Evolutionary conservation across 2,113 vertebrate species (phyloP).

Genomic region (Mus spicilegus): DNA sequence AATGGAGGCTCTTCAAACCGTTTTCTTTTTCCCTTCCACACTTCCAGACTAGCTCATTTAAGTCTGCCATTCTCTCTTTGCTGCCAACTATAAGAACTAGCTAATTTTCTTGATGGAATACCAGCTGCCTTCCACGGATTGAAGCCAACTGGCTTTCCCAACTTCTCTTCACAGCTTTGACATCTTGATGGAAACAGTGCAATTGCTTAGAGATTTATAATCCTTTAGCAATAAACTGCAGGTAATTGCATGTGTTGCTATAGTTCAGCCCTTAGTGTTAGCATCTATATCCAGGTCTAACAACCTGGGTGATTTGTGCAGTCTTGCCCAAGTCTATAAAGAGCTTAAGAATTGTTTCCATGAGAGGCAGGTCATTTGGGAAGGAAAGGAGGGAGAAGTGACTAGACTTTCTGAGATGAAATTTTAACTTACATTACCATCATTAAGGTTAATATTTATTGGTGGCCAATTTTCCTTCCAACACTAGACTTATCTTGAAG

Average conservation of each 20-base stretch:
- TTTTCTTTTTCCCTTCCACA: neutral
- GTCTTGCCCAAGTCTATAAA: neutral
- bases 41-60: neutral
- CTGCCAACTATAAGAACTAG: neutral
- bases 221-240: slow-evolving; percentile 22
- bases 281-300: neutral
- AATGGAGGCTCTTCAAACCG: neutral
- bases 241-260: neutral
- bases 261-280: neutral
- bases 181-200: slow-evolving; percentile 20
- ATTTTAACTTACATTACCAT: slow-evolving; percentile 2
- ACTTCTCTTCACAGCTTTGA: neutral
- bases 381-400: neutral
- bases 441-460: slow-evolving; percentile 22
- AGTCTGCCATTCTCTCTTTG: neutral
- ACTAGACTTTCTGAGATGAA: neutral
- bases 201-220: neutral
- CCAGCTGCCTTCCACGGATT: neutral
- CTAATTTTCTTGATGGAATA: slow-evolving; percentile 8
- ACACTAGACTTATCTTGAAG: neutral
- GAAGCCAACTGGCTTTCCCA: slow-evolving; percentile 41
- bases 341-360: slow-evolving; percentile 25
- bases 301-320: neutral
- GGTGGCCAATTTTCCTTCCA: slow-evolving; percentile 14
- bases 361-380: neutral